Evolutionary conservation across 2,797 vertebrate species (phyloP).

Genomic region (Telmatherina bonti): DNA sequence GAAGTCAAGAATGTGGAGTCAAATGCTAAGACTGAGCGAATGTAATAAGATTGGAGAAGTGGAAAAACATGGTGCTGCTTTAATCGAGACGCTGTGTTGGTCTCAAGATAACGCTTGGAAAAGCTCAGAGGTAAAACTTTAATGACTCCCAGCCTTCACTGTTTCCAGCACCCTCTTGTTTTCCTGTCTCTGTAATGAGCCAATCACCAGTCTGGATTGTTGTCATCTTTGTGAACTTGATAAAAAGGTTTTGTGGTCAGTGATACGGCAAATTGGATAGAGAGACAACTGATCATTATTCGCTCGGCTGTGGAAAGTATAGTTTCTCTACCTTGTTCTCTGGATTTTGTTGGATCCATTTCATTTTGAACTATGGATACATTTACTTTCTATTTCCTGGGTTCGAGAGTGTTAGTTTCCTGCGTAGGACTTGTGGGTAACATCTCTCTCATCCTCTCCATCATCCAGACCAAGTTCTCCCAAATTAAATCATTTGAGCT

Average conservation of each 20-base stretch:
- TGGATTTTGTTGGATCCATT: background rate
- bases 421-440: constrained; percentile 76
- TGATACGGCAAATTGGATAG: constrained; percentile 48
- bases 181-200: constrained; percentile 70
- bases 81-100: constrained; percentile 31
- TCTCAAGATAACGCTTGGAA: constrained; percentile 71
- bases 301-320: constrained; percentile 1
- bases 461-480: constrained; percentile 53
- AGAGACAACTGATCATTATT: constrained; percentile 3
- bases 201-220: constrained; percentile 61
- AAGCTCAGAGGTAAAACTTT: constrained; percentile 83
- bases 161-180: constrained; percentile 71
- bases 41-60: constrained; percentile 26
- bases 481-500: constrained; percentile 80
- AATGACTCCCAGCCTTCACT: constrained; percentile 74
- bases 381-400: constrained; percentile 36
- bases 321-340: constrained; percentile 5
- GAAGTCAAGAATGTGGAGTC: background rate
- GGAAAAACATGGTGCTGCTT: constrained; percentile 55
- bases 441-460: constrained; percentile 65
- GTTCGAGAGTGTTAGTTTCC: constrained; percentile 67
- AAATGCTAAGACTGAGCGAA: constrained; percentile 25
- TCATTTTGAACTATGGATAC: constrained; percentile 48
- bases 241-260: constrained; percentile 56
- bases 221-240: constrained; percentile 59